Conservation (phyloP, 2,797 vertebrate species). For the Spinibarbus caldwelli region DNA sequence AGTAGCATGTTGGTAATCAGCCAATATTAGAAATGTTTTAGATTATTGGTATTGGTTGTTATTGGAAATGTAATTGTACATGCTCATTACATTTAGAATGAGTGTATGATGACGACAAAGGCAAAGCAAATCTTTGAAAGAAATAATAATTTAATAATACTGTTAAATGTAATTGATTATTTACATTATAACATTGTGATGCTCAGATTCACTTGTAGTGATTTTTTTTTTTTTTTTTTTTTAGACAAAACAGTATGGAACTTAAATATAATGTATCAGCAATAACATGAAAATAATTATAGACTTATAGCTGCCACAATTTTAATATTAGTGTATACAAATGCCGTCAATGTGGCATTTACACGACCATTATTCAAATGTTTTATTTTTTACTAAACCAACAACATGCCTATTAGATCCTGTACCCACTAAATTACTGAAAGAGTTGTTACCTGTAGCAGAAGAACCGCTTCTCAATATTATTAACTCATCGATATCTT, state of each 20-base stretch:
- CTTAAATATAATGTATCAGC: background rate
- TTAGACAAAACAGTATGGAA: background rate
- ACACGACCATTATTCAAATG: no score
- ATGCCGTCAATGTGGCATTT: background rate
- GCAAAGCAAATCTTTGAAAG: background rate
- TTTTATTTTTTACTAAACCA: no score
- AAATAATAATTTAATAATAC: background rate
- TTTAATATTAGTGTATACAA: background rate
- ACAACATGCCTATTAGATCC: no score
- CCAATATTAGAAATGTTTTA: background rate
- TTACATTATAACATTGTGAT: background rate
- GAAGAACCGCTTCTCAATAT: no score
- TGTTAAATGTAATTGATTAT: background rate
- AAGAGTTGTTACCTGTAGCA: no score
- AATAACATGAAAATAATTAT: background rate
- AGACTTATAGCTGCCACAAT: background rate
- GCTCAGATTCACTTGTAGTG: background rate
- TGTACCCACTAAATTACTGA: no score
- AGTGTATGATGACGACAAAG: background rate
- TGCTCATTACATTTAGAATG: background rate
- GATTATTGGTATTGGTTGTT: background rate
- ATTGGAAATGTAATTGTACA: background rate
- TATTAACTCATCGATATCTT: no score
- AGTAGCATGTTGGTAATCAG: background rate
- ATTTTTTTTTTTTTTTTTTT: background rate